Evolutionary conservation across 2,888 invertebrate species (phyloP).

Genomic region (Polietes domitor): DNA sequence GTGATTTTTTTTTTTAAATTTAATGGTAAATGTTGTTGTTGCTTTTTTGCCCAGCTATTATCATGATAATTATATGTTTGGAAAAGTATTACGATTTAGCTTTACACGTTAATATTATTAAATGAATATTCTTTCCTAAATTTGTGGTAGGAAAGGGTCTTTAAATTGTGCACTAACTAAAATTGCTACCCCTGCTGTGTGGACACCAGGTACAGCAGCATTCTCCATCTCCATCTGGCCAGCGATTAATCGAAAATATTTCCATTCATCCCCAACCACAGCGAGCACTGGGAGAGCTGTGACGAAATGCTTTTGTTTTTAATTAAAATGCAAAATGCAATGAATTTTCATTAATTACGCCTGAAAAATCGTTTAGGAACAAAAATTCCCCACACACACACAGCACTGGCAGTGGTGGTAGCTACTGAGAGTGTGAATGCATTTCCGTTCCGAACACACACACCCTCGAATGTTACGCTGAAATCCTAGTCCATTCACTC

Average conservation of each 20-base stretch:
- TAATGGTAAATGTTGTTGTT: too few species aligned
- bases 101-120: background rate
- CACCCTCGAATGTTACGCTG: background rate
- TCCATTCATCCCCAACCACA: background rate
- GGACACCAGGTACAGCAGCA: too few species aligned
- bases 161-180: too few species aligned
- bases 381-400: background rate
- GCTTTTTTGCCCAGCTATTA: background rate
- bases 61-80: background rate
- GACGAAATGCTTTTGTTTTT: conserved; percentile 69
- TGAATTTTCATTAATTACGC: conserved; percentile 75
- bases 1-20: too few species aligned
- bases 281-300: background rate
- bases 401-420: too few species aligned
- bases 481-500: conserved; percentile 20
- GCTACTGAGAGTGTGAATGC: too few species aligned
- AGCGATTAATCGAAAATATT: background rate
- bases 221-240: too few species aligned
- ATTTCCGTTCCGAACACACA: too few species aligned
- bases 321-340: conserved; percentile 79
- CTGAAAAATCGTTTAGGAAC: conserved; percentile 16
- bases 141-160: too few species aligned
- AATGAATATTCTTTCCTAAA: too few species aligned
- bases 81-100: background rate
- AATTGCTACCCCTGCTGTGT: too few species aligned